A percentile compares a stretch with the other conserved stretches of the same genome.
Conservation (phyloP, 2,797 vertebrate genomes). For the Clarias pachynema region DNA sequence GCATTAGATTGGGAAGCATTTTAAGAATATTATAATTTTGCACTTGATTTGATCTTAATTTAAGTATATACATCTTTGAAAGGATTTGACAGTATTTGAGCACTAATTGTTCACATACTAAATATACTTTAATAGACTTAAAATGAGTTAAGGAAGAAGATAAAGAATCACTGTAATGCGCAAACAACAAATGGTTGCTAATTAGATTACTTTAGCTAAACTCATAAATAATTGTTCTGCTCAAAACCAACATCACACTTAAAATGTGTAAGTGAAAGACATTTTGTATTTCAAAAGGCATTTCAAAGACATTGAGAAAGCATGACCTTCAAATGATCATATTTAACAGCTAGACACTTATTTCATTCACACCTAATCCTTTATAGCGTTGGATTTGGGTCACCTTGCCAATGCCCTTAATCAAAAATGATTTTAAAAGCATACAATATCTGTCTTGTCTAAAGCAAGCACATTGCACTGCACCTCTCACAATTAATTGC, state of each 20-base stretch:
- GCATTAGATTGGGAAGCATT: background rate
- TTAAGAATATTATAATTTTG: background rate
- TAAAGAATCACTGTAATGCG: background rate
- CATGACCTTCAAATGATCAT: background rate
- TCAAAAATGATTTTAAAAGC: background rate
- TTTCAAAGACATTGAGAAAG: background rate
- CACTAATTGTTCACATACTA: background rate
- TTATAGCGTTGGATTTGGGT: background rate
- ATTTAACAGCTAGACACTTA: background rate
- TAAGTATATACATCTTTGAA: background rate
- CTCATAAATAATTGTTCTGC: background rate
- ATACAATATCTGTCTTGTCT: background rate
- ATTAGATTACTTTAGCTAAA: no score
- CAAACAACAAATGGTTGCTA: background rate
- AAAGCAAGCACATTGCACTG: background rate
- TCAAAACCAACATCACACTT: background rate
- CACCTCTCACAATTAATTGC: background rate
- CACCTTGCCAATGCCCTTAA: background rate
- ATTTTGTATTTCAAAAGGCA: background rate
- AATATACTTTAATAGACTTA: background rate
- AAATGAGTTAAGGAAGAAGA: background rate
- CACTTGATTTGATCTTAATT: background rate
- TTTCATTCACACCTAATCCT: background rate
- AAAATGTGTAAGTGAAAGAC: background rate
- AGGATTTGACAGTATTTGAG: no score